These are phyloP conservation scores for Saturnia pavonia DNA, from an alignment of 2,888 invertebrate species.

Conservation along the genomic window DNA sequence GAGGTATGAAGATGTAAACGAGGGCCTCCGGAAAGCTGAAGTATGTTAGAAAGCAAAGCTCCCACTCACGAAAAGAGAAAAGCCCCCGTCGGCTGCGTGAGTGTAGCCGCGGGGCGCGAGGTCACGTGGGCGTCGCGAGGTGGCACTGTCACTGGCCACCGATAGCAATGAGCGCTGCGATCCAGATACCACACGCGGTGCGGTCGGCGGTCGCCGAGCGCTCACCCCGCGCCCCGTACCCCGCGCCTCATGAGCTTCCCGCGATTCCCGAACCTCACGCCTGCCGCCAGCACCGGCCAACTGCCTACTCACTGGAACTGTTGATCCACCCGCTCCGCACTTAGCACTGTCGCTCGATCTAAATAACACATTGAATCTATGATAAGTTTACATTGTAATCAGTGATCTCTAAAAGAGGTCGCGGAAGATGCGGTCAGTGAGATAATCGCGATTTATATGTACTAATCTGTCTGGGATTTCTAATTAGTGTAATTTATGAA, in stretches of 20 bases:
- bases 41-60: conserved; percentile 77
- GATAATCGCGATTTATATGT: too few relatives aligned
- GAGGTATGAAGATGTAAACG: neutral
- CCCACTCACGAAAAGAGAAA: conserved; percentile 81
- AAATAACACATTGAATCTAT: too few relatives aligned
- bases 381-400: too few relatives aligned
- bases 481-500: too few relatives aligned
- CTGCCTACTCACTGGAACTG: conserved; percentile 81
- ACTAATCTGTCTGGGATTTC: too few relatives aligned
- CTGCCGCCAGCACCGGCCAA: conserved; percentile 70
- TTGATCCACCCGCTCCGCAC: conserved; percentile 79
- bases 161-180: conserved; percentile 78
- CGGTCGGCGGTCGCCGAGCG: conserved; percentile 56
- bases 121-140: conserved; percentile 71
- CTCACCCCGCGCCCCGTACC: conserved; percentile 42
- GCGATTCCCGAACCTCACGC: conserved; percentile 35
- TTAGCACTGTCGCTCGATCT: conserved; percentile 86
- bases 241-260: conserved; percentile 36
- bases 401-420: too few relatives aligned
- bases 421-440: too few relatives aligned
- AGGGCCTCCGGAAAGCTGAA: conserved; percentile 46
- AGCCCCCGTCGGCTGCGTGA: conserved; percentile 69
- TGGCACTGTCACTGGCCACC: conserved; percentile 78
- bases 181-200: conserved; percentile 56
- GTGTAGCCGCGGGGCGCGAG: conserved; percentile 66